phyloP scores from a whole-genome alignment of 2,888 invertebrate genomes.

The Periphyllus acericola region DNA sequence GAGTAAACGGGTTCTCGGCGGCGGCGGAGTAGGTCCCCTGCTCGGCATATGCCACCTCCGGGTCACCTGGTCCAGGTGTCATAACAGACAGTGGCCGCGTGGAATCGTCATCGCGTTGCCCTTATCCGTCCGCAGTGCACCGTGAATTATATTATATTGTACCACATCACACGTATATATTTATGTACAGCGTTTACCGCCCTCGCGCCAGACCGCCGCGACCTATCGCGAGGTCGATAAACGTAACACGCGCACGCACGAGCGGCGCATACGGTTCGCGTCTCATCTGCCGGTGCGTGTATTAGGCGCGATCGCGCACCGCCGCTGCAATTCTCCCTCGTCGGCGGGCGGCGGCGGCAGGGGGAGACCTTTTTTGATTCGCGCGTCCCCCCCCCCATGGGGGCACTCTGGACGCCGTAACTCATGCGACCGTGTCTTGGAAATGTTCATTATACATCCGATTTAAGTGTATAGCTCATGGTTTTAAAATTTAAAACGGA shows the following conservation, averaged over 20 bases:
- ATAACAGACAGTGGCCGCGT: constrained; percentile 49
- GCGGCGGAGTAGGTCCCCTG: constrained; percentile 26
- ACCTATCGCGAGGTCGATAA: constrained; percentile 19
- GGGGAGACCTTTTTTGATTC: too few species aligned
- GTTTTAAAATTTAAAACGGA: too few species aligned
- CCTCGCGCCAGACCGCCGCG: background rate
- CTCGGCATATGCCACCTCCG: constrained; percentile 57
- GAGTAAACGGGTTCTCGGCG: constrained; percentile 44
- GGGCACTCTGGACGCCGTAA: too few species aligned
- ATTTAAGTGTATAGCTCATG: too few species aligned
- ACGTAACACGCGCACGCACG: background rate
- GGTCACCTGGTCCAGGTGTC: constrained; percentile 62
- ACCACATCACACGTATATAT: background rate
- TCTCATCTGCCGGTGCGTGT: constrained; percentile 4
- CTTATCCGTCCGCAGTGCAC: background rate
- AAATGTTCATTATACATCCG: too few species aligned
- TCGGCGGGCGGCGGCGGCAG: too few species aligned
- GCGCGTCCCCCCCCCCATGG: too few species aligned
- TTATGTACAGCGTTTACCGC: background rate
- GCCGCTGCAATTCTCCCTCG: background rate
- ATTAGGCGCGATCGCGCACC: too few species aligned
- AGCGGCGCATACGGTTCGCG: too few species aligned
- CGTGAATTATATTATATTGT: background rate
- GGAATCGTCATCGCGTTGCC: constrained; percentile 11
- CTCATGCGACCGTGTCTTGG: too few species aligned